Evolutionary conservation across 2,888 invertebrate species (phyloP).

Genomic region (Augochlorella aurata): DNA sequence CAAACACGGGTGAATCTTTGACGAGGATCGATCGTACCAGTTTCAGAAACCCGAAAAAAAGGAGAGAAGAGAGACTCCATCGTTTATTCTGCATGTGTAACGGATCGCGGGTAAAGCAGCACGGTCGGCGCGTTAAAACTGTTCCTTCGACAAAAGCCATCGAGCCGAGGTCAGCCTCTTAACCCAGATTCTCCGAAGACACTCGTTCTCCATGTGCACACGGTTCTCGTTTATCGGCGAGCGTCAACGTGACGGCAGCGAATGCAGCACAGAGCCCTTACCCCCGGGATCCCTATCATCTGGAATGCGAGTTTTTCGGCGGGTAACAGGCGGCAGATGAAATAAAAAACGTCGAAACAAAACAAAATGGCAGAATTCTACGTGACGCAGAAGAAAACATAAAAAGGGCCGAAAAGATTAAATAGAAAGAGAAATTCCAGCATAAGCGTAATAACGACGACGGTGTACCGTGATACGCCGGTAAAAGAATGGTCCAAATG

Average conservation of each 20-base stretch:
- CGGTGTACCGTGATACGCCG: conserved; percentile 59
- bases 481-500: conserved; percentile 79
- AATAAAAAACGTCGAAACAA: neutral
- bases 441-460: conserved; percentile 68
- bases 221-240: conserved; percentile 28
- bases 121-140: conserved; percentile 54
- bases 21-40: conserved; percentile 1
- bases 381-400: neutral
- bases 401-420: conserved; percentile 24
- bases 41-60: conserved; percentile 8
- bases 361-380: neutral
- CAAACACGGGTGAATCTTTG: neutral
- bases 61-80: neutral
- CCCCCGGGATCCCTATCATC: neutral
- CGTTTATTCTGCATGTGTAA: conserved; percentile 21
- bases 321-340: neutral
- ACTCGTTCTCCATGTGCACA: conserved; percentile 25
- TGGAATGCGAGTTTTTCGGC: conserved; percentile 21
- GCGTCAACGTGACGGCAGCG: conserved; percentile 16
- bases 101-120: conserved; percentile 21
- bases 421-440: conserved; percentile 52
- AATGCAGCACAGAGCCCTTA: neutral
- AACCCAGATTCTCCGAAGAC: conserved; percentile 64
- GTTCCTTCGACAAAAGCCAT: conserved; percentile 65
- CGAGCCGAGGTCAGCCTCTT: conserved; percentile 66